Conservation (phyloP, 2,888 invertebrate genomes). For the Myopa tessellatipennis region DNA sequence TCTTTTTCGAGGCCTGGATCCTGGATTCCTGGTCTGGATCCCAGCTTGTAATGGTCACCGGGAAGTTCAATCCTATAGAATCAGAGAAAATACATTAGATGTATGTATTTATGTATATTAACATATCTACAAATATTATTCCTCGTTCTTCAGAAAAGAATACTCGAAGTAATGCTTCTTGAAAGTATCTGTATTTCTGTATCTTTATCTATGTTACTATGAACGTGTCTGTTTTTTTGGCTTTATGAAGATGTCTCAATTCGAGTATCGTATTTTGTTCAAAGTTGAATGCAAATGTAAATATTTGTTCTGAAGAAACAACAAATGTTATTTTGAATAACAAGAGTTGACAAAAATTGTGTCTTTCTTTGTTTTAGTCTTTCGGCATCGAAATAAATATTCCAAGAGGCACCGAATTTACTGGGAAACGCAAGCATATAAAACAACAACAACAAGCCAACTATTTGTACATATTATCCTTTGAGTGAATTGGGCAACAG, state of each 20-base stretch:
- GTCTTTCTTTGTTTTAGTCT: neutral
- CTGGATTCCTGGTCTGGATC: too few relatives aligned
- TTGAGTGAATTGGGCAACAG: neutral
- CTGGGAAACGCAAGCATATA: neutral
- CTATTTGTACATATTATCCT: neutral
- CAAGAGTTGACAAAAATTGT: neutral
- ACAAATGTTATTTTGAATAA: constrained; percentile 10
- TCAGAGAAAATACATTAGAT: too few relatives aligned
- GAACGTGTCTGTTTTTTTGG: neutral
- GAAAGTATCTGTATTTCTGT: too few relatives aligned
- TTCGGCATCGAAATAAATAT: neutral
- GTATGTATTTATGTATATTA: too few relatives aligned
- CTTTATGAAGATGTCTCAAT: neutral
- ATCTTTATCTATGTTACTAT: too few relatives aligned
- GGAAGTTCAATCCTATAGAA: too few relatives aligned
- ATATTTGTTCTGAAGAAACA: constrained; percentile 6
- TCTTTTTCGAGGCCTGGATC: too few relatives aligned
- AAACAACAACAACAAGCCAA: neutral
- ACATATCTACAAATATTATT: too few relatives aligned
- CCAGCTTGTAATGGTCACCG: too few relatives aligned
- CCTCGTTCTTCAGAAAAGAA: too few relatives aligned
- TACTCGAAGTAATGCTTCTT: too few relatives aligned
- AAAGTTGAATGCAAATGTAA: constrained; percentile 6
- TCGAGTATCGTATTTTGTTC: neutral
- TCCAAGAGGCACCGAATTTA: neutral